Percentiles rank a stretch among this genome's conserved stretches.
Evolutionary conservation across 2,888 invertebrate genomes (phyloP).

Genomic region (Alsophila aescularia): DNA sequence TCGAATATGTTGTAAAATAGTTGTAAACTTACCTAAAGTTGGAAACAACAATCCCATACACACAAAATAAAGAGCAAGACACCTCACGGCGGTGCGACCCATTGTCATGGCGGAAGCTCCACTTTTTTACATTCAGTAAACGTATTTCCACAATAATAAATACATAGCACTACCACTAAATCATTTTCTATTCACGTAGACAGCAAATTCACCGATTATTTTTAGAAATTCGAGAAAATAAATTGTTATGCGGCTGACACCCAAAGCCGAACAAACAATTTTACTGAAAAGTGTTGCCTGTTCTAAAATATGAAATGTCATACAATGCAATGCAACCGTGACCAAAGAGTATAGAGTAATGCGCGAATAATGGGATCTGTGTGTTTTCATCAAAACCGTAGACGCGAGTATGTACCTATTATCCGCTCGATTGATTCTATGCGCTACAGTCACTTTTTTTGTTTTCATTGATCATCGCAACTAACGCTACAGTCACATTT

Average conservation of each 20-base stretch:
- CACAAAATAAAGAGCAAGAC: conserved; percentile 75
- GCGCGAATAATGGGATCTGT: too few relatives aligned
- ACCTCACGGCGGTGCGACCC: conserved; percentile 70
- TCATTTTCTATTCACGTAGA: conserved; percentile 70
- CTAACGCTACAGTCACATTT: too few relatives aligned
- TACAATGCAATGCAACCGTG: too few relatives aligned
- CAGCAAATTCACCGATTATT: conserved; percentile 65
- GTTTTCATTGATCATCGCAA: too few relatives aligned
- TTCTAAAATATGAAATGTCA: neutral
- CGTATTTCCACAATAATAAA: conserved; percentile 57
- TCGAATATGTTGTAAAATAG: conserved; percentile 36
- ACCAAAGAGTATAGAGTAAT: too few relatives aligned
- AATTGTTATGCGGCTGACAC: conserved; percentile 79
- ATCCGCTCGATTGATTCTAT: too few relatives aligned
- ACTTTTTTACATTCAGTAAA: conserved; percentile 66
- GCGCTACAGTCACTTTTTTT: too few relatives aligned
- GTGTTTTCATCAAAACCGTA: too few relatives aligned
- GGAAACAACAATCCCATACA: conserved; percentile 71
- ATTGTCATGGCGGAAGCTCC: conserved; percentile 81
- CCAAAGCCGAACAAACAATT: conserved; percentile 83
- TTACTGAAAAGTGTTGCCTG: conserved; percentile 56
- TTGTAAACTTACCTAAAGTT: conserved; percentile 69
- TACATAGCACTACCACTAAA: conserved; percentile 67
- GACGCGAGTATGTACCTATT: too few relatives aligned
- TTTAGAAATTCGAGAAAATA: conserved; percentile 72